A percentile compares a stretch with the other conserved stretches of the same genome.
These are phyloP conservation scores for Orchesellides sinensis DNA, from an alignment of 2,888 invertebrate genomes.

Conservation along the genomic window DNA sequence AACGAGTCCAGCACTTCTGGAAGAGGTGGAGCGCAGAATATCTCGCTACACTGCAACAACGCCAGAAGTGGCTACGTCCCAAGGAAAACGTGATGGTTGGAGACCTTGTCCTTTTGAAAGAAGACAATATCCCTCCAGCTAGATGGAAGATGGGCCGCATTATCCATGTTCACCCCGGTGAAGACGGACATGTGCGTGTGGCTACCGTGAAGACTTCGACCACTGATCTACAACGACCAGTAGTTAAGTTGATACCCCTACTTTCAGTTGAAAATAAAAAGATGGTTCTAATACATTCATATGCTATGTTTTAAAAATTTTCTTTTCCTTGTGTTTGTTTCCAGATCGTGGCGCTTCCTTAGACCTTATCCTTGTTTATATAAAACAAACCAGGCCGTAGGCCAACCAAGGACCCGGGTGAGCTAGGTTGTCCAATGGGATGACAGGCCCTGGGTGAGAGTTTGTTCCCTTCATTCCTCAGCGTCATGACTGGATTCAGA, in stretches of 20 bases:
- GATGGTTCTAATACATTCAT: neutral
- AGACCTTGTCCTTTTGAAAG: constrained; percentile 75
- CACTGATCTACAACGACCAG: neutral
- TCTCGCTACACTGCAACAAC: constrained; percentile 48
- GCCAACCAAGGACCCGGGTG: neutral
- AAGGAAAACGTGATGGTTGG: constrained; percentile 75
- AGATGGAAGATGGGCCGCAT: constrained; percentile 75
- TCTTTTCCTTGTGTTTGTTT: neutral
- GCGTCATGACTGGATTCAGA: neutral
- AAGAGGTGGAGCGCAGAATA: constrained; percentile 57
- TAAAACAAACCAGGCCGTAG: neutral
- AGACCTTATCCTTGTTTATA: neutral
- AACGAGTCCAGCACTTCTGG: constrained; percentile 51
- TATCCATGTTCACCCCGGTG: constrained; percentile 74
- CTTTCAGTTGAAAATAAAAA: too few species aligned
- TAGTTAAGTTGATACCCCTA: constrained; percentile 3
- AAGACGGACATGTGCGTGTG: constrained; percentile 74
- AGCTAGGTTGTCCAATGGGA: too few species aligned
- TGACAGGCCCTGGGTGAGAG: neutral
- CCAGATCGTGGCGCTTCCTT: neutral
- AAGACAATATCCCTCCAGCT: constrained; percentile 36
- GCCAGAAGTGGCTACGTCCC: constrained; percentile 42
- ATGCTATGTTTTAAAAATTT: neutral
- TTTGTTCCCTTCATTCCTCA: neutral
- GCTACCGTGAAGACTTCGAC: constrained; percentile 74